Percentiles rank a stretch among this genome's conserved stretches.
phyloP scores from a whole-genome alignment of 2,888 invertebrate species.

The Eremobia ochroleuca region DNA sequence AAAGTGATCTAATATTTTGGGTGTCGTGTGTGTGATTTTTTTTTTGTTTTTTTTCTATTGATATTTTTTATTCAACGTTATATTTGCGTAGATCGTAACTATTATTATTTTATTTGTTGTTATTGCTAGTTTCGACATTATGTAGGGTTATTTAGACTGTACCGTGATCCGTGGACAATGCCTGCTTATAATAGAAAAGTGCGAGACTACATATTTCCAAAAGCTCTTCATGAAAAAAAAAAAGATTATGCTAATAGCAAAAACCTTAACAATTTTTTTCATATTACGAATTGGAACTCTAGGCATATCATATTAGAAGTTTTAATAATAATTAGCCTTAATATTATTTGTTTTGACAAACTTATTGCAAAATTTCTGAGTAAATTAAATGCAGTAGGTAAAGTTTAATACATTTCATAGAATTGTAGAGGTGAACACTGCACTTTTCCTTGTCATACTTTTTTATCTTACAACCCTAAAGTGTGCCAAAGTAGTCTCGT shows the following conservation, averaged over 20 bases:
- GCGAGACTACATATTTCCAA: slow-evolving; percentile 31
- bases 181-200: slow-evolving; percentile 18
- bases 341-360: neutral
- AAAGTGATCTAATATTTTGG: slow-evolving; percentile 44
- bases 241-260: neutral
- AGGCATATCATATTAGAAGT: slow-evolving; percentile 1
- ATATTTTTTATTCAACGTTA: slow-evolving; percentile 77
- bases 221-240: neutral
- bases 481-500: slow-evolving; percentile 58
- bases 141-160: slow-evolving; percentile 61
- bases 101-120: slow-evolving; percentile 73
- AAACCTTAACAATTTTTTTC: neutral
- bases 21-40: slow-evolving; percentile 70
- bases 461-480: neutral
- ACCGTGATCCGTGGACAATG: slow-evolving; percentile 28
- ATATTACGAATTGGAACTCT: neutral
- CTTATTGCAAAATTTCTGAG: slow-evolving; percentile 3
- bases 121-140: slow-evolving; percentile 62
- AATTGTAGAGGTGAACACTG: neutral
- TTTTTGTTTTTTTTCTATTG: slow-evolving; percentile 68
- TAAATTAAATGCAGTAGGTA: neutral
- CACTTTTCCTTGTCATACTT: neutral
- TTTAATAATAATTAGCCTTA: neutral
- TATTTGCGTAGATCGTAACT: slow-evolving; percentile 69
- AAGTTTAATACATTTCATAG: neutral